These are phyloP conservation scores for Gnatocerus cornutus DNA, from an alignment of 2,888 invertebrate species.

Conservation along the genomic window DNA sequence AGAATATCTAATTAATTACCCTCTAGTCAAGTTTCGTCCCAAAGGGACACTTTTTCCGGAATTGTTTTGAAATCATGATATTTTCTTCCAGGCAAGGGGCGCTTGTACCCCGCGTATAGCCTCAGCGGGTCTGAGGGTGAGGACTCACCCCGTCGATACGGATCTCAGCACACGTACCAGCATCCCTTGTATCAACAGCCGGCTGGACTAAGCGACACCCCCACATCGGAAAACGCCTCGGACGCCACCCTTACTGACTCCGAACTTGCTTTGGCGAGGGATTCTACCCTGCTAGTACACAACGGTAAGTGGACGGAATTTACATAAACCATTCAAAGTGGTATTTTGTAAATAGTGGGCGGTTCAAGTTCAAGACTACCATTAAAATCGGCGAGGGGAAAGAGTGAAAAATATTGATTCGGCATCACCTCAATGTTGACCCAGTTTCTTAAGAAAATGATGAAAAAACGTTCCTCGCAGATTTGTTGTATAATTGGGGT, in stretches of 20 bases:
- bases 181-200: slow-evolving; percentile 72
- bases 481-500: not conserved
- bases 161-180: slow-evolving; percentile 73
- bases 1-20: slow-evolving; percentile 58
- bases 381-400: no score
- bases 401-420: no score
- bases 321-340: not conserved
- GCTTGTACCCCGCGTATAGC: slow-evolving; percentile 88
- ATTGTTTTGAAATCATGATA: slow-evolving; percentile 42
- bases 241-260: slow-evolving; percentile 90
- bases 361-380: not conserved
- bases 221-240: slow-evolving; percentile 88
- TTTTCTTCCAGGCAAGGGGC: slow-evolving; percentile 79
- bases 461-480: not conserved
- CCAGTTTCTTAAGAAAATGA: no score
- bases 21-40: slow-evolving; percentile 47
- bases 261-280: slow-evolving; percentile 86
- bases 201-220: slow-evolving; percentile 82
- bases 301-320: slow-evolving; percentile 78
- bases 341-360: not conserved
- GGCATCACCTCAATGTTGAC: no score
- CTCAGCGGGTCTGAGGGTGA: slow-evolving; percentile 86
- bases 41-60: slow-evolving; percentile 42
- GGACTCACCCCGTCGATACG: slow-evolving; percentile 76
- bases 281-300: slow-evolving; percentile 87